Evolutionary conservation across 2,113 vertebrate species (phyloP), one percentile per base, ranked within the genome.

Genomic region (Erpornis zantholeuca): DNA sequence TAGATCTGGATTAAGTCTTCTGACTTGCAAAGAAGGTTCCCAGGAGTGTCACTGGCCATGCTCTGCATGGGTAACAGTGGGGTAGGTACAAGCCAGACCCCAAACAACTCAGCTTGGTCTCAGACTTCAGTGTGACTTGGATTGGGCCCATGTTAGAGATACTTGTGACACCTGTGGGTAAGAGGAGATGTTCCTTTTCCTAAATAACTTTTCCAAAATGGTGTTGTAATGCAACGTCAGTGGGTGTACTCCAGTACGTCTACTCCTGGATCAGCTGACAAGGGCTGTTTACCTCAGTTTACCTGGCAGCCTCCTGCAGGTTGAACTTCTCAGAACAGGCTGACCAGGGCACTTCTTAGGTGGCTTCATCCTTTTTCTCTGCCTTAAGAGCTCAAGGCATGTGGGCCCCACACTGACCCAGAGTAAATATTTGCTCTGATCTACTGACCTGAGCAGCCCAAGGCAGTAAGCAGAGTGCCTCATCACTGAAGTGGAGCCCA

Each of bases 131-230:
- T 24, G 8, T n/a, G n/a, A 59, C 77, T 94, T 90, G 79, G 63
- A 85, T 24, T 50, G 14, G 56, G 23, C 35, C 29, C 12, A 2
- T 47, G 54, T 73, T 54, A n/a, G 78, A 82, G 57, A 86, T 49
- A 59, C 71, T 84, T 65, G 47, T 56, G 94, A 35, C 71, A 88
- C 47, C 54, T 70, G 27, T 90, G 92, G 54, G 73, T 94, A 94
- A 96, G 80, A 94, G 87, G 85, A 96, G 86, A 93, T 70, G 76
- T 91, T 89, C 17, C 73, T 94, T 83, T 92, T 92, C 89, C 53
- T 71, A 60, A 86, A 42, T 16, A 79, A 68, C 81, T 94, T 57
- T 65, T 84, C 86, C 78, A 68, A 33, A 60, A 42, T 10, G 84
- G 24, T 45, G 66, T 5, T 84, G 79, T 70, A 73, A 20, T n/a